Evolutionary conservation across 2,113 vertebrate species (phyloP).

Genomic region (Sprattus sprattus): DNA sequence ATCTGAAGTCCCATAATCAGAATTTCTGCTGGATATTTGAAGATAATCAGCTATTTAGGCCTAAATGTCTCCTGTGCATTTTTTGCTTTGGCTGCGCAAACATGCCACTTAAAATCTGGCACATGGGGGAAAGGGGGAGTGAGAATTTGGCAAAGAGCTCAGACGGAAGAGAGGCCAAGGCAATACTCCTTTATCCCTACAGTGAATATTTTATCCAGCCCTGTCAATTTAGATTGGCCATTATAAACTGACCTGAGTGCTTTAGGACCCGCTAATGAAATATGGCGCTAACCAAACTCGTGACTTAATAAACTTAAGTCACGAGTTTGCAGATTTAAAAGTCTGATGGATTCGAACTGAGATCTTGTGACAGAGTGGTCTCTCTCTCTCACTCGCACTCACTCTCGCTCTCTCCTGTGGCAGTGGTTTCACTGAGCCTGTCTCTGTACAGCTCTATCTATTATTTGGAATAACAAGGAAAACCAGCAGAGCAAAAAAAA

Average conservation of each 20-base stretch:
- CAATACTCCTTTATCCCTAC: slow-evolving; percentile 14
- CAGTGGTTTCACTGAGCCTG: background rate
- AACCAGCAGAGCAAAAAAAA: background rate
- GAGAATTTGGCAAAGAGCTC: slow-evolving; percentile 20
- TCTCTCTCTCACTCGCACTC: background rate
- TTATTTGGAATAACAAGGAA: background rate
- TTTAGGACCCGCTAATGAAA: slow-evolving; percentile 52
- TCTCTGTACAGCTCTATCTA: background rate
- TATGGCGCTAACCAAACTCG: slow-evolving; percentile 37
- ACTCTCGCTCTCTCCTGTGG: background rate
- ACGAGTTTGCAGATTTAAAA: slow-evolving; percentile 39
- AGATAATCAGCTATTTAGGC: slow-evolving; percentile 36
- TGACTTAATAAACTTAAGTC: slow-evolving; percentile 42
- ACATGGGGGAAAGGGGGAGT: background rate
- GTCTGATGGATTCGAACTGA: background rate
- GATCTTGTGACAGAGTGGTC: background rate
- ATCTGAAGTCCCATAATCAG: background rate
- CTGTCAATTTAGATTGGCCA: slow-evolving; percentile 32
- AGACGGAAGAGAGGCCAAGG: slow-evolving; percentile 3
- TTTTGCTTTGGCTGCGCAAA: slow-evolving; percentile 20
- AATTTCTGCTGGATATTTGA: slow-evolving; percentile 30
- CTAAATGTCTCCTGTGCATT: slow-evolving; percentile 34
- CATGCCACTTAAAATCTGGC: slow-evolving; percentile 27
- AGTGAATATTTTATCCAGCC: slow-evolving; percentile 37
- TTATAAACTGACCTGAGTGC: slow-evolving; percentile 43